These are phyloP conservation scores for Polydesmus complanatus DNA, from an alignment of 2,888 invertebrate genomes.

Conservation along the genomic window DNA sequence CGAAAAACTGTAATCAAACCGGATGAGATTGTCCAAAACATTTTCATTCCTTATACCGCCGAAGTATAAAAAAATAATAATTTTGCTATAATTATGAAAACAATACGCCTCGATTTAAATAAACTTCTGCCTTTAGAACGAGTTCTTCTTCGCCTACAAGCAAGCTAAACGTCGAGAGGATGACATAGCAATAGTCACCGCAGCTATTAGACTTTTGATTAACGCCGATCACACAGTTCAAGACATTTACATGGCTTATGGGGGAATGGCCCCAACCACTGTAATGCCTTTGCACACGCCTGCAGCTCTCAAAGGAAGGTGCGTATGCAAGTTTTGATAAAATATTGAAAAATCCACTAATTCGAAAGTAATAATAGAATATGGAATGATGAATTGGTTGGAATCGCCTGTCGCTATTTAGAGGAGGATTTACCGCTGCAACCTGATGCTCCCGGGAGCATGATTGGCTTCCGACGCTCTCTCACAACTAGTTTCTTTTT, in stretches of 20 bases:
- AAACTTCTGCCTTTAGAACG: constrained; percentile 33
- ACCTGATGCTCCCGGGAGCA: constrained; percentile 68
- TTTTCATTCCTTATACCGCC: constrained; percentile 59
- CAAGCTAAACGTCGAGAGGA: constrained; percentile 85
- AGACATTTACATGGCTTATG: constrained; percentile 59
- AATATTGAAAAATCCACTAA: neutral
- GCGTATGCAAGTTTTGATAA: neutral
- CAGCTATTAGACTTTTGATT: constrained; percentile 54
- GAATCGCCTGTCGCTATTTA: constrained; percentile 46
- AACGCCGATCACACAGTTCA: constrained; percentile 38
- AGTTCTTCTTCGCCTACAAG: constrained; percentile 72
- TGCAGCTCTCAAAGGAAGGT: constrained; percentile 37
- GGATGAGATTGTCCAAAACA: constrained; percentile 65
- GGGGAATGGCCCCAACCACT: constrained; percentile 85
- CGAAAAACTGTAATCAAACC: constrained; percentile 55
- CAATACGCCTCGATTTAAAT: no score
- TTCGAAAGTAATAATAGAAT: neutral
- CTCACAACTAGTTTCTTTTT: constrained; percentile 48
- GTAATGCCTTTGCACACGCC: constrained; percentile 55
- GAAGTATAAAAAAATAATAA: constrained; percentile 27
- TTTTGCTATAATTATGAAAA: no score
- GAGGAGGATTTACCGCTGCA: constrained; percentile 60
- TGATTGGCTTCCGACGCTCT: constrained; percentile 60
- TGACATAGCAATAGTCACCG: constrained; percentile 90
- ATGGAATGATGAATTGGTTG: constrained; percentile 52